Evolutionary conservation across 2,113 vertebrate species (phyloP), one percentile per base, ranked within the genome.

Genomic region (Tamias sibiricus): DNA sequence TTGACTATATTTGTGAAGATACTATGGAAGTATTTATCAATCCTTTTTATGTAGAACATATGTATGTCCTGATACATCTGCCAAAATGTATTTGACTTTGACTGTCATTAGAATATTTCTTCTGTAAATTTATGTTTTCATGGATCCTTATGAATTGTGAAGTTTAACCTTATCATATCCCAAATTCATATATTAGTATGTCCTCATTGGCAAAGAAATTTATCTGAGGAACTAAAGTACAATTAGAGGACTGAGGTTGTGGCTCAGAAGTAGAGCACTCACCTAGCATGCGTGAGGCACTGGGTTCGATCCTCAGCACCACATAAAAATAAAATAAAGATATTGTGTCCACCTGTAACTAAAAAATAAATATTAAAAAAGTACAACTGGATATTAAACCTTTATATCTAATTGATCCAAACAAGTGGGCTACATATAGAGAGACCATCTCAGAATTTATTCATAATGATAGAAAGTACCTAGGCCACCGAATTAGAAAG

Each of bases 41-140:
- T 97, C 95, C 42, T 95, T 94, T 96, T 90, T 97, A 77, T 95
- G 86, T 98, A 95, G 88, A 97, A 91, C 92, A 93, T 97, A 95
- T 80, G 95, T 95, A 83, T 97, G 75, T 97, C 96, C 92, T 96
- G 93, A 95, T 64, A 57, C 1, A 82, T 75, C 80, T 94, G 84
- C 83, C 93, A 72, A 95, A 97, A 86, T 84, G 86, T 47, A 91
- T 97, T 95, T 80, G 72, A 95, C 90, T 89, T 95, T 35, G n/a
- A 69, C 91, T 86, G 42, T 96, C 95, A 91, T 74, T 96, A 76
- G 72, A 96, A 69, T 93, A 94, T 87, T 97, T 95, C 92, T 69
- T 94, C 57, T 92, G n/a, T 94, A 90, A 95, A 92, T 97, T 96
- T 87, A 32, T 72, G 28, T 71, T 94, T 95, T 91, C 69, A 47